Conservation (phyloP, 2,113 vertebrate genomes). For the Chaetodon trifascialis region DNA sequence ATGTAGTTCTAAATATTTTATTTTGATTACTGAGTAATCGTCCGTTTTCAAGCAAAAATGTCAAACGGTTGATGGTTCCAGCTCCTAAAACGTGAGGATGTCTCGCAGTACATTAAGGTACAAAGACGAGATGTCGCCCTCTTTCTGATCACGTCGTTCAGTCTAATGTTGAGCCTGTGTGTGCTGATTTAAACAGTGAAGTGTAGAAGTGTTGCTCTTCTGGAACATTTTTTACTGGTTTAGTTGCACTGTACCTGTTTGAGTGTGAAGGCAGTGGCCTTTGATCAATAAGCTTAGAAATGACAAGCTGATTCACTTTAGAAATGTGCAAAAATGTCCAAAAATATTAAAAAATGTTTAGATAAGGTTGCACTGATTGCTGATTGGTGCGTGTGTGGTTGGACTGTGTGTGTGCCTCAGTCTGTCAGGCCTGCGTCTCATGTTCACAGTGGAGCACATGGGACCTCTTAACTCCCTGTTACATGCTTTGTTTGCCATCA, state of each 20-base stretch:
- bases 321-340: not conserved
- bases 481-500: constrained; percentile 52
- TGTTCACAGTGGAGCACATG: constrained; percentile 30
- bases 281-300: constrained; percentile 15
- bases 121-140: not conserved
- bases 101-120: not conserved
- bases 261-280: not conserved
- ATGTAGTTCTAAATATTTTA: too few relatives aligned
- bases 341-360: not conserved
- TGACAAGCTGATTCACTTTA: not conserved
- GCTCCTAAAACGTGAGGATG: not conserved
- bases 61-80: not conserved
- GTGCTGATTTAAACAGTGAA: not conserved
- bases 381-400: not conserved
- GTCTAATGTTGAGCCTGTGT: not conserved
- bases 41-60: not conserved
- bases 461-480: constrained; percentile 41
- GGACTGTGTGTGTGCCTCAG: not conserved
- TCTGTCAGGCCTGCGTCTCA: constrained; percentile 27
- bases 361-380: not conserved
- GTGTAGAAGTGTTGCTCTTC: too few relatives aligned
- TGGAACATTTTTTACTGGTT: not conserved
- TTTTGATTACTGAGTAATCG: not conserved
- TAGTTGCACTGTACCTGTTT: not conserved
- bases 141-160: not conserved